phyloP scores from a whole-genome alignment of 2,797 vertebrate genomes.

The Anomalospiza imberbis region DNA sequence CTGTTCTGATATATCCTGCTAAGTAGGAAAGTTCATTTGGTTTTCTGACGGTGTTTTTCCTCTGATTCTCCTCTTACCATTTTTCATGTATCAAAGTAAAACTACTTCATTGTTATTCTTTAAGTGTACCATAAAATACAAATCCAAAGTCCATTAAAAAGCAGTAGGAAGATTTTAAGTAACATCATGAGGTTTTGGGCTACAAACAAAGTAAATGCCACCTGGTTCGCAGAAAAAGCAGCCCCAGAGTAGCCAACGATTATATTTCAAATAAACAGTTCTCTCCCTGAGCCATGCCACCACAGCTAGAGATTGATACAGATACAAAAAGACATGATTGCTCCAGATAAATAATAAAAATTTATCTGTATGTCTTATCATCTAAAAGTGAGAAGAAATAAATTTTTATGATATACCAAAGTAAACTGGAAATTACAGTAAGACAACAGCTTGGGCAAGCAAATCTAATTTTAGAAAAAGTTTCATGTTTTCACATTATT shows the following conservation, averaged over 20 bases:
- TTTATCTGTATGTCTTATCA: background rate
- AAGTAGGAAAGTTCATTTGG: background rate
- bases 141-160: background rate
- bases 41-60: rapidly evolving
- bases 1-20: background rate
- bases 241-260: background rate
- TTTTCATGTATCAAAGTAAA: background rate
- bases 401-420: background rate
- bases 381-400: background rate
- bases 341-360: background rate
- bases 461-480: slow-evolving; percentile 8
- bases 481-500: background rate
- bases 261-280: background rate
- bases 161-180: background rate
- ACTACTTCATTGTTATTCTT: background rate
- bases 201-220: background rate
- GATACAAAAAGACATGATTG: background rate
- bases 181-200: background rate
- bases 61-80: background rate
- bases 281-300: background rate
- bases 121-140: background rate
- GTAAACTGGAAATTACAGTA: background rate
- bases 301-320: background rate
- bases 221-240: background rate
- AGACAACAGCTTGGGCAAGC: background rate